Percentiles rank a stretch among this genome's conserved stretches.
These are phyloP conservation scores for Myopa testacea DNA, from an alignment of 2,888 invertebrate species.

Conservation along the genomic window DNA sequence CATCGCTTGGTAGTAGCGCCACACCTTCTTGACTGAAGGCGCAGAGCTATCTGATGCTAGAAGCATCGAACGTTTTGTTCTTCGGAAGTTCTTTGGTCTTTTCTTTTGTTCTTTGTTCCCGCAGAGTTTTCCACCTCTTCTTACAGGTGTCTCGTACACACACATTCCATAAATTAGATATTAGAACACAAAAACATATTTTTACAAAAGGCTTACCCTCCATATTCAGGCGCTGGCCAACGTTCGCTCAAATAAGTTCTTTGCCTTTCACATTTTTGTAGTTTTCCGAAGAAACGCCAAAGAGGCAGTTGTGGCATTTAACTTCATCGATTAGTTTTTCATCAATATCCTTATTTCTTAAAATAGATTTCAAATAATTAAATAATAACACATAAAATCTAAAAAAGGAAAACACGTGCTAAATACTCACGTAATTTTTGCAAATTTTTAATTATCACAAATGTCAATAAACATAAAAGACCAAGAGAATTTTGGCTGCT, in stretches of 20 bases:
- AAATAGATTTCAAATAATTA: too few relatives aligned
- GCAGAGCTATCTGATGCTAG: not conserved
- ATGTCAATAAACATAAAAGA: not conserved
- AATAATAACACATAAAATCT: too few relatives aligned
- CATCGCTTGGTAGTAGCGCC: not conserved
- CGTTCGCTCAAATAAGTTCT: not conserved
- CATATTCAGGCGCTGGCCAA: too few relatives aligned
- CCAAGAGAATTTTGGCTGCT: not conserved
- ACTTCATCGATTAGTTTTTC: slow-evolving; percentile 34
- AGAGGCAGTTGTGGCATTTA: slow-evolving; percentile 7
- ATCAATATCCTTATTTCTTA: slow-evolving; percentile 12
- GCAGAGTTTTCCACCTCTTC: too few relatives aligned
- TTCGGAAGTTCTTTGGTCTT: too few relatives aligned
- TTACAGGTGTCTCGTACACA: too few relatives aligned
- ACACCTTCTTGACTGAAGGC: not conserved
- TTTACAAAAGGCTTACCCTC: not conserved
- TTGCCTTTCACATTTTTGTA: not conserved
- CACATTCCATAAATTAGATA: not conserved
- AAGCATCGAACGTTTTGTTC: not conserved
- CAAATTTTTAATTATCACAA: too few relatives aligned
- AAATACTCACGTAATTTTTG: too few relatives aligned
- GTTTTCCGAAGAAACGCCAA: not conserved
- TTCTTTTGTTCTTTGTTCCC: too few relatives aligned
- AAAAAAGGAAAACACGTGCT: too few relatives aligned
- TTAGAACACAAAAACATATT: not conserved